Conservation (phyloP, 2,888 invertebrate genomes). For the Lycaena phlaeas region DNA sequence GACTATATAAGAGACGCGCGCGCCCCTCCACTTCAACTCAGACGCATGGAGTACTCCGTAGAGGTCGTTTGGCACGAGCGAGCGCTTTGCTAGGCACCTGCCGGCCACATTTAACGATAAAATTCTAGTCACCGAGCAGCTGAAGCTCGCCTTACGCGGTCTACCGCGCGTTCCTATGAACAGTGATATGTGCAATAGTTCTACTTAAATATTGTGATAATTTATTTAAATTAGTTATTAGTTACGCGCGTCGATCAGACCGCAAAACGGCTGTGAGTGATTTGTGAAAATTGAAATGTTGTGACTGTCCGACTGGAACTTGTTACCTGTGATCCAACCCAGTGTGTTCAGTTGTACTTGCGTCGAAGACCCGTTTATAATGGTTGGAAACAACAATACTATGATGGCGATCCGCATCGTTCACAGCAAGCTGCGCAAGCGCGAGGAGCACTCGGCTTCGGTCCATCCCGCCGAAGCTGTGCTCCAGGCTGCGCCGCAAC, state of each 20-base stretch:
- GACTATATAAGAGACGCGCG: conserved; percentile 59
- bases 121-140: conserved; percentile 72
- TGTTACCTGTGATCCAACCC: conserved; percentile 62
- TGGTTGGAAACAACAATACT: conserved; percentile 90
- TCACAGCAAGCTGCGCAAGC: conserved; percentile 90
- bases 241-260: conserved; percentile 50
- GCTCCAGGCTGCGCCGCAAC: conserved; percentile 69
- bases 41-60: conserved; percentile 75
- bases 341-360: conserved; percentile 65
- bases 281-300: conserved; percentile 64
- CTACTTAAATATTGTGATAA: conserved; percentile 67
- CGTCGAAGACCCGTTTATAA: conserved; percentile 64
- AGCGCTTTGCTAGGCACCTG: conserved; percentile 75
- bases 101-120: conserved; percentile 66
- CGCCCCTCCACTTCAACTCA: conserved; percentile 69
- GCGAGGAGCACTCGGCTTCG: conserved; percentile 83
- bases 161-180: conserved; percentile 68
- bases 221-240: conserved; percentile 68
- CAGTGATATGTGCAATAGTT: conserved; percentile 73
- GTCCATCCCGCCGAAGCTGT: conserved; percentile 80
- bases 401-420: conserved; percentile 92
- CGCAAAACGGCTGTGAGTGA: conserved; percentile 69
- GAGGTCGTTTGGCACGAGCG: conserved; percentile 75
- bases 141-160: conserved; percentile 65
- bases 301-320: conserved; percentile 71